These are phyloP conservation scores for Brachylomia viminalis DNA, from an alignment of 2,888 invertebrate genomes.

Conservation along the genomic window DNA sequence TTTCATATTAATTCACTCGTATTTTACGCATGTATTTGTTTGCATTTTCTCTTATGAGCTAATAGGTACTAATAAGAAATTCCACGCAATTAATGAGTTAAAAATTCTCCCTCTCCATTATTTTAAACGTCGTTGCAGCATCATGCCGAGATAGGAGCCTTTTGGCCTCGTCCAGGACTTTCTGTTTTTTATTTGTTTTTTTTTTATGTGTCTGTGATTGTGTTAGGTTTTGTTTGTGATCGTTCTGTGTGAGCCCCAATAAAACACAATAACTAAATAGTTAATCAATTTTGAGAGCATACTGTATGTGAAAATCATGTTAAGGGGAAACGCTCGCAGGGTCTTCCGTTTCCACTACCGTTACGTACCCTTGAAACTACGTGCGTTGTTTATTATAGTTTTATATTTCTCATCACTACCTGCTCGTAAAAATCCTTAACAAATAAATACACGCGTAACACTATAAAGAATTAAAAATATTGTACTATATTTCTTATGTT, in stretches of 20 bases:
- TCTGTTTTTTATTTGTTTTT: no score
- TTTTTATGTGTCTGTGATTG: neutral
- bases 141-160: neutral
- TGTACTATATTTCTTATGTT: no score
- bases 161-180: no score
- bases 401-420: neutral
- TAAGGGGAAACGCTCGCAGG: conserved; percentile 72
- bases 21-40: conserved; percentile 23
- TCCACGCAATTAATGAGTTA: conserved; percentile 28
- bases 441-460: no score
- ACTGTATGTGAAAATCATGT: conserved; percentile 71
- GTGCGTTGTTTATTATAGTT: conserved; percentile 40
- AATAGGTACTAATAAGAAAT: conserved; percentile 23
- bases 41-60: conserved; percentile 6
- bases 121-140: no score
- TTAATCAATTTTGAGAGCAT: conserved; percentile 50
- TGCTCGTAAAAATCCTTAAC: no score
- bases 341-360: conserved; percentile 73
- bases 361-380: conserved; percentile 65
- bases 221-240: neutral
- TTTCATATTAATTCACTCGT: neutral
- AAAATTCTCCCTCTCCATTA: neutral
- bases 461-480: no score
- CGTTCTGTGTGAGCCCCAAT: no score
- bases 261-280: conserved; percentile 16